phyloP scores from a whole-genome alignment of 1,140 invertebrate species.

The Panulirus ornatus region DNA sequence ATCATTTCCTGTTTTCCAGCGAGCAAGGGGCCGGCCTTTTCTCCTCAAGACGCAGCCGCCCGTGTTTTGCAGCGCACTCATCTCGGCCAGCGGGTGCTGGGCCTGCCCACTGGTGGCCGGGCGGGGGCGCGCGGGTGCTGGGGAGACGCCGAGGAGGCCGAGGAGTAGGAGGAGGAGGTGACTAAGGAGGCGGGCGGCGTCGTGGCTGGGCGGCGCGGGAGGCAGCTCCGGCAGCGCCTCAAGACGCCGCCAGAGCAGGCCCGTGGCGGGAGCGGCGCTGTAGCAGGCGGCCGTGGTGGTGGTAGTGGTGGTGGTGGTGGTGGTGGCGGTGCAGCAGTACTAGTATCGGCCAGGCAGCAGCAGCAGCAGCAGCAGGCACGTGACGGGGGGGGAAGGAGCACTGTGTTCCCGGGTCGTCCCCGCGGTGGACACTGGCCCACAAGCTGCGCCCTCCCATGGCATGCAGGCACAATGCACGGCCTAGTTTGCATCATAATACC shows the following conservation, averaged over 20 bases:
- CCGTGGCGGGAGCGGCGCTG: slow-evolving; percentile 42
- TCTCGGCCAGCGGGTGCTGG: slow-evolving; percentile 64
- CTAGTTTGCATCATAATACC: slow-evolving; percentile 75
- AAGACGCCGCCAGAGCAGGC: slow-evolving; percentile 55
- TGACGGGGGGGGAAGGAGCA: slow-evolving; percentile 60
- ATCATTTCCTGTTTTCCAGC: slow-evolving; percentile 75
- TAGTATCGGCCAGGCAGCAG: too few relatives aligned
- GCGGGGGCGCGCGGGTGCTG: slow-evolving; percentile 63
- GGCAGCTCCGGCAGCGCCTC: slow-evolving; percentile 63
- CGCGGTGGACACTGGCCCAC: slow-evolving; percentile 73
- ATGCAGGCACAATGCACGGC: slow-evolving; percentile 74
- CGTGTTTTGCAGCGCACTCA: slow-evolving; percentile 74
- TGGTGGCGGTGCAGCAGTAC: slow-evolving; percentile 22
- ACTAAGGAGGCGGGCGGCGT: slow-evolving; percentile 72
- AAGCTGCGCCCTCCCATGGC: slow-evolving; percentile 61
- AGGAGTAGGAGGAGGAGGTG: slow-evolving; percentile 70
- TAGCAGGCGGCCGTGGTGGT: slow-evolving; percentile 53
- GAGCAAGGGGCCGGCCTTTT: slow-evolving; percentile 74
- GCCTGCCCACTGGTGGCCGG: slow-evolving; percentile 69
- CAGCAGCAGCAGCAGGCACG: slow-evolving; percentile 50
- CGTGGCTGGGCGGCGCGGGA: slow-evolving; percentile 70
- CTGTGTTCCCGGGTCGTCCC: slow-evolving; percentile 59
- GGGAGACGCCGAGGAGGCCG: slow-evolving; percentile 67
- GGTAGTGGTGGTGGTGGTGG: slow-evolving; percentile 28
- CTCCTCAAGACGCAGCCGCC: slow-evolving; percentile 73